Percentiles rank a stretch among this genome's conserved stretches.
Conservation (phyloP, 2,113 vertebrate genomes). For the Agapornis roseicollis region DNA sequence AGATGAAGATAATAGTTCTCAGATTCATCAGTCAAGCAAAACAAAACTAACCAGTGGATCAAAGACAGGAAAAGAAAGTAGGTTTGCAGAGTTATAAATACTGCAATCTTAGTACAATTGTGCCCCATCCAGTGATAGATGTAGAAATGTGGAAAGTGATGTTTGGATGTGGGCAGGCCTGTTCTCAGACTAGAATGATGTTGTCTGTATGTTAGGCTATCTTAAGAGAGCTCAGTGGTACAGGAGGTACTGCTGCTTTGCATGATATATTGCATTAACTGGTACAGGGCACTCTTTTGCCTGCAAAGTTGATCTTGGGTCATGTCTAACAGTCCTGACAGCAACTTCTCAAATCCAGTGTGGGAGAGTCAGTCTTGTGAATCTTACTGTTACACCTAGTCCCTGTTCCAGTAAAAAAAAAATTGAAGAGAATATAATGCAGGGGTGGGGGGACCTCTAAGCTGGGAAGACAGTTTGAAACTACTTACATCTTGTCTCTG, state of each 20-base stretch:
- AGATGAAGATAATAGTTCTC: constrained; percentile 54
- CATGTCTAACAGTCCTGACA: not conserved
- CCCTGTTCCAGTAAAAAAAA: not conserved
- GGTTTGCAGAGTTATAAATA: constrained; percentile 12
- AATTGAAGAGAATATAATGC: not conserved
- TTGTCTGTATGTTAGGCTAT: not conserved
- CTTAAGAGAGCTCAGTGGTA: not conserved
- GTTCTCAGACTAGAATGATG: not conserved
- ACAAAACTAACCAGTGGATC: constrained; percentile 39
- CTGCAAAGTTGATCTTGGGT: not conserved
- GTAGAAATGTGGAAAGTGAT: not conserved
- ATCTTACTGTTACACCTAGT: not conserved
- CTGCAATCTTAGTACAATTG: not conserved
- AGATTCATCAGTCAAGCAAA: constrained; percentile 22
- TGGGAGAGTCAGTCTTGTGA: not conserved
- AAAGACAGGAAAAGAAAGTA: constrained; percentile 62
- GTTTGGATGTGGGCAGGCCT: not conserved
- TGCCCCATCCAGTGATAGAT: not conserved
- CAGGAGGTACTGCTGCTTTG: not conserved
- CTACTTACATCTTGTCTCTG: not conserved
- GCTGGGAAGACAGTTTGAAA: not conserved
- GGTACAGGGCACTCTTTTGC: not conserved
- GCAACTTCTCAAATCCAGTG: not conserved
- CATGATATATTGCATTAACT: not conserved
- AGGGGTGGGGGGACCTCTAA: not conserved